Evolutionary conservation across 2,113 vertebrate genomes (phyloP), one percentile per base, ranked within the genome.

Genomic region (Helogale parvula): DNA sequence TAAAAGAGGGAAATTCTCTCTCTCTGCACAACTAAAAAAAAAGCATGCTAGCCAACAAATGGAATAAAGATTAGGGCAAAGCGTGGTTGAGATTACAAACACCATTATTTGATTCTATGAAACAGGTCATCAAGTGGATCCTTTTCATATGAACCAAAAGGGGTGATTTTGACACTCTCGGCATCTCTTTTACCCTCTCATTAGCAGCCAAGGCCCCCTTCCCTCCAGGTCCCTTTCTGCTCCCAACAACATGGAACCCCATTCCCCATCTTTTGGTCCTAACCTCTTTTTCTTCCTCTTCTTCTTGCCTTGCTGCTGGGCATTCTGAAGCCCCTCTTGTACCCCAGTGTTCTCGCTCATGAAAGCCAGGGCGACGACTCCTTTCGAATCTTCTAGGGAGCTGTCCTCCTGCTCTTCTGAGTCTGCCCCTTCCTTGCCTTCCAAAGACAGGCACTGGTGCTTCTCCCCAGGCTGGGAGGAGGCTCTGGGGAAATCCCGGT

Each of bases 231-330:
- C 86, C 68, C 60, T 60, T 60, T 60, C 74, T 71, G 82, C 71
- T 77, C 68, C 83, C 3, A 21, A 69, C 77, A 50, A 5, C 27
- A 15, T 2, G 12, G 72, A 33, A 17, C 3, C 90, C 88, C 71
- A 33, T 6, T 71, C n/a, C 38, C 74, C 85, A 7, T 86, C 88
- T 88, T 97, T 86, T 72, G 96, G 80, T 97, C 93, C 98, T 98
- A 98, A 98, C 98, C 97, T 98, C 72, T 95, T 98, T 98, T 92
- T 98, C 95, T 72, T 98, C 94, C 65, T 96, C 94, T 77, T 98
- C 60, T 96, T 98, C 93, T 98, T 98, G 93, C 45, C 83, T 74
- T 90, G 92, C 21, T 71, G 60, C 41, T 76, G 96, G 69, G 33
- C 69, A 54, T 86, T 84, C 71, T 74, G 90, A 72, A 72, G 93